Base-by-base conservation (phyloP, 2,113 vertebrate species). In the Cairina moschata region DNA sequence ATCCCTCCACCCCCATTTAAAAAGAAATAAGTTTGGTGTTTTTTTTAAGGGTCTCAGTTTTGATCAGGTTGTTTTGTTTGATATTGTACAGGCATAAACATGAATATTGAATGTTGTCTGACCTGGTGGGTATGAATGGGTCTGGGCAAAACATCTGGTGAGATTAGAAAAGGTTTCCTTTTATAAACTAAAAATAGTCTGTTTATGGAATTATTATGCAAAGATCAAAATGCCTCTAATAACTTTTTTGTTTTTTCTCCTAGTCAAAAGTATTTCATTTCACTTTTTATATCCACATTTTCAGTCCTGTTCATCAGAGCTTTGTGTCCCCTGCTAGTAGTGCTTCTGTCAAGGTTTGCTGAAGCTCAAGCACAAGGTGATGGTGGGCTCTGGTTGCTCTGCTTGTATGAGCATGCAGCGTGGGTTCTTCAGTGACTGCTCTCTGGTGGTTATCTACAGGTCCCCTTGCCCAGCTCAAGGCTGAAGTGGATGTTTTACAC, bases 281-380 rank as follows among this genome's bases (percentile, higher is more conserved):
- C 1, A 1, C 7, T 68, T 86, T 59, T 56, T 78, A 28, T 17
- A 60, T 31, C 25, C 8, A 6, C 0, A 0, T 60, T 84, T 79
- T 92, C 42, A 60, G 21, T 65, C 18, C 4, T 1, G 5, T 36
- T 89, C 62, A 12, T 18, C n/a, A 32, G 58, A 82, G 28, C 50
- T 85, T 77, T 74, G 20, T 50, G 31, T 22, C 36, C 62, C 28
- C 48, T 65, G 11, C 77, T 52, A 81, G 31, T 46, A 1, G 1
- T 38, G 17, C 0, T 0, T 34, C 46, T 46, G 3, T 21, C 52
- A 62, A 78, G 3, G 40, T 88, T 71, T 83, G 46, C n/a, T 34
- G 42, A 65, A 88, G 26, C 52, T 34, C 46, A 32, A 87, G n/a
- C 14, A 5, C 1, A 9, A 81, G 42, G n/a, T 83, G 22, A 18